phyloP scores from a whole-genome alignment of 2,888 invertebrate genomes.

The Adineta ricciae region DNA sequence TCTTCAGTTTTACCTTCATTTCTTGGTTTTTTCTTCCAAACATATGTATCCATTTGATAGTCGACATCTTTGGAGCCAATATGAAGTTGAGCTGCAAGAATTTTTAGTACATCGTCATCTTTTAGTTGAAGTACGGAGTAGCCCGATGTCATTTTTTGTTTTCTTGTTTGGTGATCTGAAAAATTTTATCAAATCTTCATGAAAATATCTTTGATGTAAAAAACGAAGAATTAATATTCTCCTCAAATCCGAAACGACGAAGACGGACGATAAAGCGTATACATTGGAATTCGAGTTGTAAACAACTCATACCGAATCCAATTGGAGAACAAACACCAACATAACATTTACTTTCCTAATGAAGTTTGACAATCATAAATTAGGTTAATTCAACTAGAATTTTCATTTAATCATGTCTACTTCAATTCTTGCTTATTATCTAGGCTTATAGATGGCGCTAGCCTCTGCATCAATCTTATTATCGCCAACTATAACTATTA shows the following conservation, averaged over 20 bases:
- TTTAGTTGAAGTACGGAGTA: constrained; percentile 64
- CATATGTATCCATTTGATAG: constrained; percentile 92
- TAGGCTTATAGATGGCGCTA: neutral
- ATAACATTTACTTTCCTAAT: neutral
- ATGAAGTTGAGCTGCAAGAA: constrained; percentile 88
- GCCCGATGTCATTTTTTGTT: constrained; percentile 84
- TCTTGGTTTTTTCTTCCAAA: constrained; percentile 84
- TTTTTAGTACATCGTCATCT: constrained; percentile 96
- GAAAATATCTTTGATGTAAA: neutral
- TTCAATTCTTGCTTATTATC: neutral
- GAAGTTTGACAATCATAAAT: neutral
- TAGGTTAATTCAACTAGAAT: neutral
- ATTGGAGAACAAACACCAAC: neutral
- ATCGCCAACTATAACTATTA: too few relatives aligned
- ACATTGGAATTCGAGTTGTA: neutral
- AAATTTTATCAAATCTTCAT: neutral
- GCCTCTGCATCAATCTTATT: neutral
- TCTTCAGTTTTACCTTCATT: constrained; percentile 55
- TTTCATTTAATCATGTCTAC: neutral
- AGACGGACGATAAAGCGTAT: neutral
- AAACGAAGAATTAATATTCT: neutral
- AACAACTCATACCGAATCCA: neutral
- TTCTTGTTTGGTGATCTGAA: neutral
- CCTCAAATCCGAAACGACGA: neutral
- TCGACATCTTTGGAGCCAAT: constrained; percentile 85